A percentile compares a stretch with the other conserved stretches of the same genome.
Conservation (phyloP, 2,888 invertebrate species). For the Adelognathus sp. region DNA sequence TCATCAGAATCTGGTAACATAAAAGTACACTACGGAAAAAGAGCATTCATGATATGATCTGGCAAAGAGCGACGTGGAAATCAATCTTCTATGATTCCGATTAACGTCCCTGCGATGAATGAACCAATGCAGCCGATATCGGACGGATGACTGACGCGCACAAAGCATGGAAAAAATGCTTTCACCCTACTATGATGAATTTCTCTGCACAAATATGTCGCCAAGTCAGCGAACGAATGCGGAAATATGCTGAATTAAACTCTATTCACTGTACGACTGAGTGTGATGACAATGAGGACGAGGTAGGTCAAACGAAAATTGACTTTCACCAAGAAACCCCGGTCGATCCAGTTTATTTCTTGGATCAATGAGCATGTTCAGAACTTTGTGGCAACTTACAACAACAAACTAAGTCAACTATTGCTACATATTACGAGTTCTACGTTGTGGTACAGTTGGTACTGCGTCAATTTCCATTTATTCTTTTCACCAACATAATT, state of each 20-base stretch:
- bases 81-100: background rate
- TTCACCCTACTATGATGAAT: conserved; percentile 10
- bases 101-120: background rate
- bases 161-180: conserved; percentile 22
- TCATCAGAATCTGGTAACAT: conserved; percentile 4
- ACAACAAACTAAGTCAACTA: no score
- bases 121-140: conserved; percentile 21
- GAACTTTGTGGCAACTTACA: no score
- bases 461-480: no score
- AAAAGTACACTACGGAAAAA: background rate
- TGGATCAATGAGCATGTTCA: no score
- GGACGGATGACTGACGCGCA: background rate
- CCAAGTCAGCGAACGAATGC: background rate
- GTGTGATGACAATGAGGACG: no score
- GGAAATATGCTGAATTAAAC: background rate
- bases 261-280: background rate
- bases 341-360: no score
- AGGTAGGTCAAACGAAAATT: no score
- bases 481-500: no score
- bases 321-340: no score
- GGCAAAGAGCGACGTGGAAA: background rate
- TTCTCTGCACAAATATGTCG: background rate
- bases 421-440: no score
- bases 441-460: no score
- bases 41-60: background rate